Percentiles rank a stretch among this genome's conserved stretches.
These are phyloP conservation scores for Riparia riparia DNA, from an alignment of 2,113 vertebrate genomes.

Conservation along the genomic window DNA sequence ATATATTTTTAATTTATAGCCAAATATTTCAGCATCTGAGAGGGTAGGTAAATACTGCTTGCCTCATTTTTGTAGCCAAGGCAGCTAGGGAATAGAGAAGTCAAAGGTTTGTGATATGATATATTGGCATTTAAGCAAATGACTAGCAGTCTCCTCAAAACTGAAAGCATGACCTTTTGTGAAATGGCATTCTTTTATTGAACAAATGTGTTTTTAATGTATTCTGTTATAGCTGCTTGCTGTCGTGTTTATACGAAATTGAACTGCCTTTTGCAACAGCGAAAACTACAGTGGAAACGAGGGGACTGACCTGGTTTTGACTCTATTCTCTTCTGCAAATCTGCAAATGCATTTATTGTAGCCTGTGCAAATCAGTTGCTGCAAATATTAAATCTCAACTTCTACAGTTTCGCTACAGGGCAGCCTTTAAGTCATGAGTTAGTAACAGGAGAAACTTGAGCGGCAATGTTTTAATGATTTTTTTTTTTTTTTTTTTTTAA, in stretches of 20 bases:
- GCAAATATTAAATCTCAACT: not conserved
- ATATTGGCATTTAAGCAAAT: constrained; percentile 44
- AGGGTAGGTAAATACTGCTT: not conserved
- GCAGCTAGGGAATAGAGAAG: not conserved
- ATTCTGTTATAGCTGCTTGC: constrained; percentile 47
- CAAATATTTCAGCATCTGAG: not conserved
- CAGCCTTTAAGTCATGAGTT: not conserved
- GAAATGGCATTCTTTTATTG: constrained; percentile 49
- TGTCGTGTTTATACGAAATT: not conserved
- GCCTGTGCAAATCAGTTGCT: not conserved
- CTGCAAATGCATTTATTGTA: not conserved
- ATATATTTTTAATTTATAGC: not conserved
- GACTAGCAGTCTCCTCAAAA: constrained; percentile 26
- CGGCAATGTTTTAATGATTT: not conserved
- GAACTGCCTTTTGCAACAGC: constrained; percentile 2
- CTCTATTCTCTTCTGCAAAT: not conserved
- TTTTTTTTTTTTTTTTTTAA: not conserved
- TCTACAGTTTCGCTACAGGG: not conserved
- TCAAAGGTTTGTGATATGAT: constrained; percentile 3
- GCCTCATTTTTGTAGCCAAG: not conserved
- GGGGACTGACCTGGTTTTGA: not conserved
- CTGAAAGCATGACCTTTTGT: constrained; percentile 52
- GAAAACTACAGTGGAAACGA: not conserved
- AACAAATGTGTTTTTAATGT: constrained; percentile 42
- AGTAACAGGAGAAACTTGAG: not conserved